These are phyloP conservation scores for Drosophila kanekoi DNA, from an alignment of 2,888 invertebrate species.

Conservation along the genomic window DNA sequence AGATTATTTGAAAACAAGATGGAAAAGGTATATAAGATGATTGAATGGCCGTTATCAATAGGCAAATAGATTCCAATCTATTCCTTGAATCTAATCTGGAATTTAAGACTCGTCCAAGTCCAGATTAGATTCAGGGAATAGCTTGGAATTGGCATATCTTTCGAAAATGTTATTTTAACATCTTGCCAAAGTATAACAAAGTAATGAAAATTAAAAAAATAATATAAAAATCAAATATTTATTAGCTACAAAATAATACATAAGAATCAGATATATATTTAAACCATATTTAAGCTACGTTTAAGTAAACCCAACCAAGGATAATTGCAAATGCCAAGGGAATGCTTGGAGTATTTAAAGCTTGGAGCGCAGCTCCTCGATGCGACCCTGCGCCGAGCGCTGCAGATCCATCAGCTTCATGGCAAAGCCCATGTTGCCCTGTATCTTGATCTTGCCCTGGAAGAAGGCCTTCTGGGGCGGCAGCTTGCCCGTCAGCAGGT, in stretches of 20 bases:
- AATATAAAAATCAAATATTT: constrained; percentile 16
- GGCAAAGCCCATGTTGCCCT: constrained; percentile 98
- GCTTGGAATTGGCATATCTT: no score
- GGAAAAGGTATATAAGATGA: no score
- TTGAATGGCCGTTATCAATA: no score
- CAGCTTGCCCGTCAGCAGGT: constrained; percentile 94
- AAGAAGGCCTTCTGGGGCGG: constrained; percentile 98
- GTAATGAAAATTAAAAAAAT: neutral
- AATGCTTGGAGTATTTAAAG: constrained; percentile 86
- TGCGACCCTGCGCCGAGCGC: constrained; percentile 89
- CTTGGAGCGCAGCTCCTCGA: constrained; percentile 91
- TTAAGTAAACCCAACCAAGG: constrained; percentile 26
- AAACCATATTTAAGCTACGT: constrained; percentile 5
- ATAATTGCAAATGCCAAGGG: constrained; percentile 11
- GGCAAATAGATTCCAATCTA: no score
- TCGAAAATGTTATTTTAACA: no score
- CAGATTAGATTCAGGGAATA: no score
- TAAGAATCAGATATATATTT: neutral
- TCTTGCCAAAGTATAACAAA: neutral
- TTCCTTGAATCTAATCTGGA: no score
- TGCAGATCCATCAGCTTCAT: constrained; percentile 96
- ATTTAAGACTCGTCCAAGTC: no score
- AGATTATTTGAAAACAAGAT: no score
- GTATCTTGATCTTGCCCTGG: constrained; percentile 98
- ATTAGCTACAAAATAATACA: constrained; percentile 37